Conservation (phyloP, 2,888 invertebrate species). For the Pheosia tremula region DNA sequence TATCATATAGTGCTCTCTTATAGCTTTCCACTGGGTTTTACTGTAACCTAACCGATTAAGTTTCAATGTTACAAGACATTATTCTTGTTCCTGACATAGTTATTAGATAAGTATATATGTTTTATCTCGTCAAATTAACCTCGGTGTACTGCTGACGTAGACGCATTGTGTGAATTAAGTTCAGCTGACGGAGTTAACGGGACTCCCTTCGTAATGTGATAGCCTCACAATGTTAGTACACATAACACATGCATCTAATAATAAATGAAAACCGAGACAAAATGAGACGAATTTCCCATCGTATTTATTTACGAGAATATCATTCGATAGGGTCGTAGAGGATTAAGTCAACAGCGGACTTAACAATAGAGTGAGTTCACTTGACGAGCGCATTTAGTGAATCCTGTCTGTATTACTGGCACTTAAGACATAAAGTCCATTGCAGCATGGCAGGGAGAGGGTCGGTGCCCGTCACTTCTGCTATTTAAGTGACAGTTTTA, state of each 20-base stretch:
- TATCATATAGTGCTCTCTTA: constrained; percentile 31
- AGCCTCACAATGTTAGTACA: too few species aligned
- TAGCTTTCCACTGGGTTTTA: constrained; percentile 4
- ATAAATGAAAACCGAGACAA: constrained; percentile 20
- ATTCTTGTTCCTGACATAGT: too few species aligned
- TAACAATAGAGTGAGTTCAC: constrained; percentile 68
- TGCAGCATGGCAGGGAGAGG: constrained; percentile 54
- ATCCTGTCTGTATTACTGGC: constrained; percentile 46
- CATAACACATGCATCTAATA: constrained; percentile 7
- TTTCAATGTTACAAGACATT: too few species aligned
- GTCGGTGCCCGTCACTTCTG: constrained; percentile 74
- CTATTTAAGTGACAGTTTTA: constrained; percentile 90
- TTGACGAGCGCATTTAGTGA: constrained; percentile 38
- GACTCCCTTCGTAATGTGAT: too few species aligned
- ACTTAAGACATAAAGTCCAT: constrained; percentile 58
- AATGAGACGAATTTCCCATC: constrained; percentile 40
- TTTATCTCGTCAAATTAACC: too few species aligned
- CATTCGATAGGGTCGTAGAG: constrained; percentile 65
- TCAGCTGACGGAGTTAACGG: too few species aligned
- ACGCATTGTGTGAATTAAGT: too few species aligned
- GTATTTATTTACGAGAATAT: constrained; percentile 72
- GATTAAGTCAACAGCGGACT: constrained; percentile 79
- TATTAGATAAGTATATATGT: too few species aligned
- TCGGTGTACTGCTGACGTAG: too few species aligned
- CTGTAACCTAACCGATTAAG: constrained; percentile 2